Evolutionary conservation across 1,140 invertebrate species (phyloP).

Genomic region (Chironomus striatipennis): DNA sequence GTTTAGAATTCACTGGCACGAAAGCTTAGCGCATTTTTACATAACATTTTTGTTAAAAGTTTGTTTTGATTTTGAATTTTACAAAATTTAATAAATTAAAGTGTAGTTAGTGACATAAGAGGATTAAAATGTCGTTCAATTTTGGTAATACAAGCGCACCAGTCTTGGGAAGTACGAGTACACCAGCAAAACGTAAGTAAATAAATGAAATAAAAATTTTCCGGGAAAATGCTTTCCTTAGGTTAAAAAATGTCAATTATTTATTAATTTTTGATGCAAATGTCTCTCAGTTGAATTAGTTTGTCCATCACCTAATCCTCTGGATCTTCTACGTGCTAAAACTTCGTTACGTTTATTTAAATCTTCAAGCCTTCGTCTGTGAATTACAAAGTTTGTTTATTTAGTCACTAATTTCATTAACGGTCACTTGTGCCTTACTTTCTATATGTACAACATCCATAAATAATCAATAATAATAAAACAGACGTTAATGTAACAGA

Average conservation of each 20-base stretch:
- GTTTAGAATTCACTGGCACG: too few relatives aligned
- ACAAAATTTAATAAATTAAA: too few relatives aligned
- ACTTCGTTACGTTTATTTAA: slow-evolving; percentile 24
- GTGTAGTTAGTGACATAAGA: too few relatives aligned
- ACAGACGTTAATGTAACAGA: background rate
- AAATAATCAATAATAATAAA: slow-evolving; percentile 25
- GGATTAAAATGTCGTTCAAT: slow-evolving; percentile 26
- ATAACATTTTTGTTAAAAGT: too few relatives aligned
- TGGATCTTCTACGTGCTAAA: background rate
- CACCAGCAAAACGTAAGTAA: slow-evolving; percentile 25
- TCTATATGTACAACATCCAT: slow-evolving; percentile 15
- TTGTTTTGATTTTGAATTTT: too few relatives aligned
- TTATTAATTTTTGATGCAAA: background rate
- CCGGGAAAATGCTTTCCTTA: too few relatives aligned
- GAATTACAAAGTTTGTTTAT: background rate
- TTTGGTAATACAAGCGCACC: slow-evolving; percentile 28
- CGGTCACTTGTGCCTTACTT: background rate
- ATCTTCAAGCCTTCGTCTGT: slow-evolving; percentile 22
- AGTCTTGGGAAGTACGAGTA: slow-evolving; percentile 25
- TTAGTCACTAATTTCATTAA: background rate
- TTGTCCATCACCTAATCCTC: background rate
- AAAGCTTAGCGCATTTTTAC: too few relatives aligned
- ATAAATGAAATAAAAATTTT: too few relatives aligned
- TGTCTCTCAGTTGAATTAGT: background rate
- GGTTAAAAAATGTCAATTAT: background rate